These are phyloP conservation scores for Dolichomitus sp. DNA, from an alignment of 2,888 invertebrate genomes.

Conservation along the genomic window DNA sequence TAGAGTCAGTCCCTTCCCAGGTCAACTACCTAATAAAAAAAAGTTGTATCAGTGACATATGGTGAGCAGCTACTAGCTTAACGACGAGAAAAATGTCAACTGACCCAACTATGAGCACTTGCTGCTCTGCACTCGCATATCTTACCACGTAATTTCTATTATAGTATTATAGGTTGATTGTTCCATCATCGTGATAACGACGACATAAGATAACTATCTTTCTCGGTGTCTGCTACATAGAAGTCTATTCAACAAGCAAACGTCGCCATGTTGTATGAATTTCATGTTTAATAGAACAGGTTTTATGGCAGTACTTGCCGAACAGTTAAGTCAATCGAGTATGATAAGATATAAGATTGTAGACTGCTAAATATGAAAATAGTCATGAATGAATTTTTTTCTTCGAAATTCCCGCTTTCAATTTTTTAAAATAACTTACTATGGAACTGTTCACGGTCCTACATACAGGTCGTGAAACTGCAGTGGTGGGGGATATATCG, in stretches of 20 bases:
- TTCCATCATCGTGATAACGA: slow-evolving; percentile 64
- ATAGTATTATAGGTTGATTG: slow-evolving; percentile 64
- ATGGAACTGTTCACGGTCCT: too few species aligned
- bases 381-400: too few species aligned
- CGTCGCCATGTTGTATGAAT: neutral
- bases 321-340: too few species aligned
- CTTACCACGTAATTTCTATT: slow-evolving; percentile 62
- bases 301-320: neutral
- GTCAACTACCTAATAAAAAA: too few species aligned
- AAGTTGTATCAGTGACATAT: slow-evolving; percentile 26
- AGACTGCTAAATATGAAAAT: too few species aligned
- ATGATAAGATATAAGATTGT: too few species aligned
- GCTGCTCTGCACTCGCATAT: slow-evolving; percentile 45
- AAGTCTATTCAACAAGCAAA: neutral
- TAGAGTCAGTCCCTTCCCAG: too few species aligned
- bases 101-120: slow-evolving; percentile 46
- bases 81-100: slow-evolving; percentile 46
- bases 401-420: too few species aligned
- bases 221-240: slow-evolving; percentile 13
- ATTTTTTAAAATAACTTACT: too few species aligned
- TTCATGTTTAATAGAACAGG: neutral
- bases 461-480: too few species aligned
- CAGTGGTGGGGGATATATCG: too few species aligned
- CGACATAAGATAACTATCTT: slow-evolving; percentile 58
- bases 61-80: slow-evolving; percentile 32